These are phyloP conservation scores for Cyphomyrmex costatus DNA, from an alignment of 1,140 invertebrate species.

Conservation along the genomic window DNA sequence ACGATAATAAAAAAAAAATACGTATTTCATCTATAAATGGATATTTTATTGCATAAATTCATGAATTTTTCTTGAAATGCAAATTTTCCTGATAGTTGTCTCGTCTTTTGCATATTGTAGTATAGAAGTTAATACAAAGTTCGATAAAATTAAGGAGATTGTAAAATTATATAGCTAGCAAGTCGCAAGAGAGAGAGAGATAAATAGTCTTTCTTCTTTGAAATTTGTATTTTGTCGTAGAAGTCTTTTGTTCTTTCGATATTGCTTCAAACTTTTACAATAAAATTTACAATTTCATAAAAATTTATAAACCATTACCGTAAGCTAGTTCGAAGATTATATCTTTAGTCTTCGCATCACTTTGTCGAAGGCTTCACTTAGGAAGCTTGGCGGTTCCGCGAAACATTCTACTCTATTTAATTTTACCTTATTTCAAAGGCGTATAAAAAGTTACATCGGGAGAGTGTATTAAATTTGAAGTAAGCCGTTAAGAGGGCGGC, in stretches of 20 bases:
- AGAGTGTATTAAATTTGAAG: slow-evolving; percentile 37
- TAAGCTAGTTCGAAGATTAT: slow-evolving; percentile 40
- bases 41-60: background rate
- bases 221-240: slow-evolving; percentile 24
- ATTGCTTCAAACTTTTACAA: slow-evolving; percentile 22
- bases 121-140: background rate
- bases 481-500: slow-evolving; percentile 5
- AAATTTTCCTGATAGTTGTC: background rate
- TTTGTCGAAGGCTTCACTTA: background rate
- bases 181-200: background rate
- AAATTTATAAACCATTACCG: slow-evolving; percentile 38
- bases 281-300: slow-evolving; percentile 40
- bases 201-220: background rate
- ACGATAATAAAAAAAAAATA: background rate
- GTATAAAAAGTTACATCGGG: slow-evolving; percentile 42
- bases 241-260: background rate
- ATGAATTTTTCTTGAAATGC: background rate
- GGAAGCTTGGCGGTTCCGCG: background rate
- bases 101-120: background rate
- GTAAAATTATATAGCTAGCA: slow-evolving; percentile 2
- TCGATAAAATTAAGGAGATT: background rate
- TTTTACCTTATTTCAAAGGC: background rate
- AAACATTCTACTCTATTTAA: slow-evolving; percentile 28
- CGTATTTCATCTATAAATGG: background rate
- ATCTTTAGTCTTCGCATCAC: slow-evolving; percentile 6